A percentile compares a stretch with the other conserved stretches of the same genome.
phyloP scores from a whole-genome alignment of 2,797 vertebrate genomes.

The Propithecus deckenii region DNA sequence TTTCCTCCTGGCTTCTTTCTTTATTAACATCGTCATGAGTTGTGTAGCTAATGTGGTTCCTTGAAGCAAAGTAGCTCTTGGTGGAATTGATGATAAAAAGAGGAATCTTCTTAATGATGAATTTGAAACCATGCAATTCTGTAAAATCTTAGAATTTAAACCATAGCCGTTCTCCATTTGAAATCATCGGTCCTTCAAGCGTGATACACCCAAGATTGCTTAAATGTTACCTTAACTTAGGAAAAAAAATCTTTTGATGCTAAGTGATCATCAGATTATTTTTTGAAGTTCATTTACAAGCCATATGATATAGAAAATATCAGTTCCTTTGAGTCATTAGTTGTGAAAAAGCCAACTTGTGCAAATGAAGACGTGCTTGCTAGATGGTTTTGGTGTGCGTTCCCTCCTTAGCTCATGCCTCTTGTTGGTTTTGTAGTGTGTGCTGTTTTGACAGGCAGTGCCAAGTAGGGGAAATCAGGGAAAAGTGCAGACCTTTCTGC shows the following conservation, averaged over 20 bases:
- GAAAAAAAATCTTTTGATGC: background rate
- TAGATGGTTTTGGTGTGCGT: background rate
- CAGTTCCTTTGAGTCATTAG: background rate
- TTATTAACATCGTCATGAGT: background rate
- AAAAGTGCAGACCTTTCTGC: background rate
- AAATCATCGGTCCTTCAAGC: background rate
- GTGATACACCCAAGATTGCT: background rate
- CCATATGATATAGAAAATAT: background rate
- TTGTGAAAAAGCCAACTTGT: constrained; percentile 22
- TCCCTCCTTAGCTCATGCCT: background rate
- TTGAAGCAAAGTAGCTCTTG: background rate
- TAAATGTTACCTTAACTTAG: background rate
- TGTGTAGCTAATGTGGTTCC: background rate
- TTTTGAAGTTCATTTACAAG: background rate
- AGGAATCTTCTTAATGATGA: background rate
- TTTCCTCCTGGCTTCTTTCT: background rate
- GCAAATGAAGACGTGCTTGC: background rate
- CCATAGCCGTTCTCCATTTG: background rate
- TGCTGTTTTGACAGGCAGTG: background rate
- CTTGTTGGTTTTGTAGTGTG: background rate
- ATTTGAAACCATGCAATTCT: background rate
- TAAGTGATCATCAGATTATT: background rate
- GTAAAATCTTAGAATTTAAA: background rate
- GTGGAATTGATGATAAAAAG: background rate
- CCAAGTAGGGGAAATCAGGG: background rate